A percentile compares a stretch with the other conserved stretches of the same genome.
phyloP scores from a whole-genome alignment of 2,113 vertebrate species.

The Corvus hawaiiensis region DNA sequence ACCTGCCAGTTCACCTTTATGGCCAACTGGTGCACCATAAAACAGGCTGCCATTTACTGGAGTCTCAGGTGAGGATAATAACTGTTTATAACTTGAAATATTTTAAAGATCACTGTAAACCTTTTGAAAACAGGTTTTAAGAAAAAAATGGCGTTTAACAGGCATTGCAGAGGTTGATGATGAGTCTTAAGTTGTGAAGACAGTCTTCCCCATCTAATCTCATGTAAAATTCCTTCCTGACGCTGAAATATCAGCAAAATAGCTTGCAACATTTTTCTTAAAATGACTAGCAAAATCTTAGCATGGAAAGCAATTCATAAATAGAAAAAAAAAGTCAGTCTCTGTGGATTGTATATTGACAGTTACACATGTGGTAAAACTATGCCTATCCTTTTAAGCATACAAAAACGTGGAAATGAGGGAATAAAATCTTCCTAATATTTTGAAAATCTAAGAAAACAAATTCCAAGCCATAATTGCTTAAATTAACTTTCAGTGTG shows the following conservation, averaged over 20 bases:
- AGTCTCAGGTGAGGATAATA: slow-evolving; percentile 82
- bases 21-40: slow-evolving; percentile 97
- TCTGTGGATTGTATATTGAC: neutral
- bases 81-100: neutral
- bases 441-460: neutral
- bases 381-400: neutral
- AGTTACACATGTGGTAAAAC: neutral
- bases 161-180: neutral
- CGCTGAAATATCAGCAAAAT: neutral
- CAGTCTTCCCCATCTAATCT: neutral
- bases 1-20: slow-evolving; percentile 94
- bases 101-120: neutral
- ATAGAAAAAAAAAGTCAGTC: neutral
- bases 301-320: neutral
- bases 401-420: neutral
- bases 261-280: neutral
- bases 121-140: neutral
- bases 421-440: neutral
- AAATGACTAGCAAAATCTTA: neutral
- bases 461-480: neutral
- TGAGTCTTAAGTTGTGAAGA: neutral
- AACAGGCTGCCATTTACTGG: slow-evolving; percentile 94
- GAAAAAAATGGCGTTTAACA: neutral
- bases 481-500: neutral
- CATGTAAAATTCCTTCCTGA: neutral